Percentiles rank a stretch among this genome's conserved stretches.
phyloP scores from a whole-genome alignment of 2,888 invertebrate species.

The Athalia rosae region DNA sequence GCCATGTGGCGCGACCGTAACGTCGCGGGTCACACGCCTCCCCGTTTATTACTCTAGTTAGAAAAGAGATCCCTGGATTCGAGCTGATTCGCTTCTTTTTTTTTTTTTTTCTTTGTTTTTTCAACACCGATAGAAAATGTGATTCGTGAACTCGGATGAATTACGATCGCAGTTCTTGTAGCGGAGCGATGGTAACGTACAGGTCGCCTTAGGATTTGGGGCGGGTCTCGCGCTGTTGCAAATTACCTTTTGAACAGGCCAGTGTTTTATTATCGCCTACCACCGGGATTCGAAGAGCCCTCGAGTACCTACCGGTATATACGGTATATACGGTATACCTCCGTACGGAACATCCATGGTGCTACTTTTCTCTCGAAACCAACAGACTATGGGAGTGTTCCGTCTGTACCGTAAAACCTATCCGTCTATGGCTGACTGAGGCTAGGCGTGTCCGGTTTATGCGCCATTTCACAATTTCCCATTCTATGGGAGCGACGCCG shows the following conservation, averaged over 20 bases:
- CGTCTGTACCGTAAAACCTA: constrained; percentile 15
- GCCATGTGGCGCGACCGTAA: background rate
- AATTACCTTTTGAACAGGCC: constrained; percentile 37
- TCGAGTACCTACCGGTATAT: background rate
- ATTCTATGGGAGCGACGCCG: background rate
- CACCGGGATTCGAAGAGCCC: background rate
- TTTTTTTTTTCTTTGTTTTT: background rate
- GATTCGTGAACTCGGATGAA: background rate
- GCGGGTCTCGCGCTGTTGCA: constrained; percentile 21
- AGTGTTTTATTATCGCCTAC: constrained; percentile 35
- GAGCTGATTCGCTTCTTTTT: background rate
- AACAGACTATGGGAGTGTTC: background rate
- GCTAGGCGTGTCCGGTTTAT: constrained; percentile 51
- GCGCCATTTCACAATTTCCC: constrained; percentile 57
- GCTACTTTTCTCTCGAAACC: background rate
- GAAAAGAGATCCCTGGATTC: background rate
- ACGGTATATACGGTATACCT: background rate
- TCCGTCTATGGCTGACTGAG: constrained; percentile 31
- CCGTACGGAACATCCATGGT: background rate
- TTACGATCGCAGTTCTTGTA: background rate
- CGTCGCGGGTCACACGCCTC: too few species aligned
- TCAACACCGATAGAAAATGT: too few species aligned
- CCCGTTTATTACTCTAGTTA: too few species aligned
- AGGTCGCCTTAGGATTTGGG: background rate
- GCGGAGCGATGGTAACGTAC: background rate